phyloP scores from a whole-genome alignment of 2,888 invertebrate species.

The Plemyria rubiginata region DNA sequence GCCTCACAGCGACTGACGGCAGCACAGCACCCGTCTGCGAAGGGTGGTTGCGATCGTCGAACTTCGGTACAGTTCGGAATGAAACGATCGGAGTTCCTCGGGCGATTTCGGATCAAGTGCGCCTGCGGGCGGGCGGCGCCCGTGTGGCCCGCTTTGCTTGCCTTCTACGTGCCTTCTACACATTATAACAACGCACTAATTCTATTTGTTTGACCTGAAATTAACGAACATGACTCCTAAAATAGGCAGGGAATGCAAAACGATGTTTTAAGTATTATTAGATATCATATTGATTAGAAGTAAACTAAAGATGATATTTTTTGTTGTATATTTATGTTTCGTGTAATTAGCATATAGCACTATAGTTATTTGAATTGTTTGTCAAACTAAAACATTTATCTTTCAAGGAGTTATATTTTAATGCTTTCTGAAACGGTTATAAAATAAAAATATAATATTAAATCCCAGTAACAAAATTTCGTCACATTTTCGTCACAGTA shows the following conservation, averaged over 20 bases:
- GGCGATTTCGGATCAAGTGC: slow-evolving; percentile 79
- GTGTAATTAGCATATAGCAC: background rate
- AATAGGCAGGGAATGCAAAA: background rate
- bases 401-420: too few relatives aligned
- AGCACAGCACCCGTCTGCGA: slow-evolving; percentile 79
- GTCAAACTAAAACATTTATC: too few relatives aligned
- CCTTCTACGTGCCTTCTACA: slow-evolving; percentile 63
- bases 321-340: background rate
- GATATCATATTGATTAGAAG: background rate
- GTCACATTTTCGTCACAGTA: too few relatives aligned
- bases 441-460: too few relatives aligned
- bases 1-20: slow-evolving; percentile 81
- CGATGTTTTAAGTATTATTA: background rate
- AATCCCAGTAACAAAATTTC: too few relatives aligned
- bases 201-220: slow-evolving; percentile 67
- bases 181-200: slow-evolving; percentile 66
- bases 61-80: slow-evolving; percentile 80
- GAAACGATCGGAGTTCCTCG: slow-evolving; percentile 81
- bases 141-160: slow-evolving; percentile 67
- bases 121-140: slow-evolving; percentile 80
- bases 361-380: background rate
- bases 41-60: slow-evolving; percentile 79
- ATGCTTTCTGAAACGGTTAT: too few relatives aligned
- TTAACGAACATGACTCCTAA: slow-evolving; percentile 30
- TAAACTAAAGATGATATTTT: background rate